Evolutionary conservation across 2,888 invertebrate species (phyloP).

Genomic region (Chelonus formosanus): DNA sequence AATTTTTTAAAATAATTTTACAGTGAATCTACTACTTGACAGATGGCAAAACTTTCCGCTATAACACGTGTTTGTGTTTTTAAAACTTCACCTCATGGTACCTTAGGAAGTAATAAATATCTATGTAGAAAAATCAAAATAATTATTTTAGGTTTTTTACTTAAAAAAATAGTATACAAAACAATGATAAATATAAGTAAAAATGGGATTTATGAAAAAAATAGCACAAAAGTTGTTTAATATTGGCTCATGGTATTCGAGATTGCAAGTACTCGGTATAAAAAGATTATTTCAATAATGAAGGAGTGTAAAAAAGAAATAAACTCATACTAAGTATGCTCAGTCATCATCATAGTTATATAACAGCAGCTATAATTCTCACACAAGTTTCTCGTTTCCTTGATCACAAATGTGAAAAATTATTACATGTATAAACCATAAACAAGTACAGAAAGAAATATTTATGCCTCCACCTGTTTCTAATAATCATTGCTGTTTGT

Average conservation of each 20-base stretch:
- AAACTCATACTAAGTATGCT: constrained; percentile 54
- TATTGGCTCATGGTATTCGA: not conserved
- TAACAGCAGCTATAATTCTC: constrained; percentile 1
- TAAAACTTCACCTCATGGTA: no score
- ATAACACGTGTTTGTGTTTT: no score
- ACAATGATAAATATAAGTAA: no score
- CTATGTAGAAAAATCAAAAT: no score
- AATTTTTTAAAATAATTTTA: no score
- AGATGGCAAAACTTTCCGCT: no score
- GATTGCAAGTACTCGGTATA: constrained; percentile 40
- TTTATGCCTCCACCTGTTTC: constrained; percentile 54
- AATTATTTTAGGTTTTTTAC: no score
- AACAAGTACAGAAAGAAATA: constrained; percentile 36
- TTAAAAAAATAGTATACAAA: no score
- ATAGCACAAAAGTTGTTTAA: not conserved
- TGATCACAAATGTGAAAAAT: constrained; percentile 8
- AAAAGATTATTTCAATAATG: constrained; percentile 61
- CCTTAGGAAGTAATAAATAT: no score
- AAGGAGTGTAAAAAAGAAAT: constrained; percentile 57
- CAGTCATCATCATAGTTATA: constrained; percentile 51
- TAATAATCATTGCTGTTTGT: constrained; percentile 26
- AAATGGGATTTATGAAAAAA: no score
- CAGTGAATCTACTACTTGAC: no score
- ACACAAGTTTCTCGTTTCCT: constrained; percentile 30
- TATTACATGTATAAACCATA: constrained; percentile 4